A percentile compares a stretch with the other conserved stretches of the same genome.
These are phyloP conservation scores for Drosophila lacertosa DNA, from an alignment of 1,140 invertebrate species.

Conservation along the genomic window DNA sequence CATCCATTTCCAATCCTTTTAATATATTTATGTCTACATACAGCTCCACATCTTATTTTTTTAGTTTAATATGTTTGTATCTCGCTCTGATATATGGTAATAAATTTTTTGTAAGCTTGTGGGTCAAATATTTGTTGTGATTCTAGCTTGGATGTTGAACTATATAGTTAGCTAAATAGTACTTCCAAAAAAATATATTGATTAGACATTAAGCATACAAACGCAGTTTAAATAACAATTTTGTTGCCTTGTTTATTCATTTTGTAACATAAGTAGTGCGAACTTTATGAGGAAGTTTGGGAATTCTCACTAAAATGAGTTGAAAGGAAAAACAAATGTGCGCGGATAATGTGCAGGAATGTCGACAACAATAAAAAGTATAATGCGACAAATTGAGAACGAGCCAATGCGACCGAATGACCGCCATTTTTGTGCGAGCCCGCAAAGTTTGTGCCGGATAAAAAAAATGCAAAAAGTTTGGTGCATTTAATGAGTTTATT, in stretches of 20 bases:
- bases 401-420: constrained; percentile 70
- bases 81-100: too few species aligned
- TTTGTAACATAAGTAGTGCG: not conserved
- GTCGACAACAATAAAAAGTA: constrained; percentile 75
- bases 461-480: constrained; percentile 51
- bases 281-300: constrained; percentile 12
- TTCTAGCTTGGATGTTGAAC: too few species aligned
- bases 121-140: too few species aligned
- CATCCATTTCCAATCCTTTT: too few species aligned
- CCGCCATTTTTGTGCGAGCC: constrained; percentile 50
- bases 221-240: not conserved
- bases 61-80: too few species aligned
- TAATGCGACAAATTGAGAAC: constrained; percentile 77
- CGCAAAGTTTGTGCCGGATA: constrained; percentile 48
- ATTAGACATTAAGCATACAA: too few species aligned
- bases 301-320: constrained; percentile 12
- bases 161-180: too few species aligned
- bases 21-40: too few species aligned
- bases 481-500: constrained; percentile 79
- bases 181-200: too few species aligned
- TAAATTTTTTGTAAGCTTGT: too few species aligned
- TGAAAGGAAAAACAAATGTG: constrained; percentile 29
- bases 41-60: too few species aligned
- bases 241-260: not conserved
- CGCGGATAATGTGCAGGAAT: constrained; percentile 67